Conservation (phyloP, 2,113 vertebrate species). For the Turnix velox region DNA sequence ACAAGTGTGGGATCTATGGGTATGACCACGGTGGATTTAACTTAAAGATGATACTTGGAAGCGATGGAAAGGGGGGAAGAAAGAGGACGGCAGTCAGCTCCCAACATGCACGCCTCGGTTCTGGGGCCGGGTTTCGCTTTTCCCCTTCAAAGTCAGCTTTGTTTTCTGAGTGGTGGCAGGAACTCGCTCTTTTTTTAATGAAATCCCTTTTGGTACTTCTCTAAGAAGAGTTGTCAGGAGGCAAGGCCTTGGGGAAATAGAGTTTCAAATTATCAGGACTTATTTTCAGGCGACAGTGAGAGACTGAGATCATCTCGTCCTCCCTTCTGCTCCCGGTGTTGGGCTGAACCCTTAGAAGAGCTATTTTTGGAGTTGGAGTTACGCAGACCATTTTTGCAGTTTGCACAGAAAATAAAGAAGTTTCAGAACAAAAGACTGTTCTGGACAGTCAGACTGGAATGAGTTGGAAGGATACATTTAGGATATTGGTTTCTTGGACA, state of each 20-base stretch:
- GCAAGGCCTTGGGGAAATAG: background rate
- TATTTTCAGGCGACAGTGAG: background rate
- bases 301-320: background rate
- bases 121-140: background rate
- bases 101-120: background rate
- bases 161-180: background rate
- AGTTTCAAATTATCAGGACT: background rate
- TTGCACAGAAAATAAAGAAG: background rate
- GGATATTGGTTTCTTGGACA: conserved; percentile 61
- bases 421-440: conserved; percentile 24
- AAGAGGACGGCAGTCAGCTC: background rate
- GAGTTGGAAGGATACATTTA: conserved; percentile 46
- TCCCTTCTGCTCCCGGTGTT: background rate
- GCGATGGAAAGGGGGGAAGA: background rate
- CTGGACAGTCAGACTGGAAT: conserved; percentile 52
- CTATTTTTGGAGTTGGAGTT: background rate
- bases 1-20: background rate
- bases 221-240: background rate
- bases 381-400: background rate
- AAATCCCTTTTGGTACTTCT: background rate
- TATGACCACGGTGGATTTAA: background rate
- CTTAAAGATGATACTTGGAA: background rate
- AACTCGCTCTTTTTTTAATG: background rate
- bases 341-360: background rate
- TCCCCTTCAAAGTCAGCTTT: background rate